These are phyloP conservation scores for Tragelaphus oryx DNA, from an alignment of 2,797 vertebrate genomes.

Conservation along the genomic window DNA sequence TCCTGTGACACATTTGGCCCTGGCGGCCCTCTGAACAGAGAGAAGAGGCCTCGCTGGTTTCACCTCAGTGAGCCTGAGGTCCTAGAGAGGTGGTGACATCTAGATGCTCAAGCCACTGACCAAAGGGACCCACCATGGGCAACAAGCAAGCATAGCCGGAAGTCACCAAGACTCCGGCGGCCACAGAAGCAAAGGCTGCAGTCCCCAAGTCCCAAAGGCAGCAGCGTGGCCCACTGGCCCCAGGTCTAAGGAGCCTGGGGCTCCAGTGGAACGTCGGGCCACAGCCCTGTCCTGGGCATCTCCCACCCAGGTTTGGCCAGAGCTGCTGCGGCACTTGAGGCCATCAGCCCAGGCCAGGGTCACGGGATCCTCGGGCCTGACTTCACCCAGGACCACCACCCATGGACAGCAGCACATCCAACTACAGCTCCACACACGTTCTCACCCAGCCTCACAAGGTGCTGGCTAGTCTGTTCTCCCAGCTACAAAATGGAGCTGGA, in stretches of 20 bases:
- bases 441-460: not conserved
- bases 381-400: not conserved
- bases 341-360: not conserved
- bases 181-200: not conserved
- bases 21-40: not conserved
- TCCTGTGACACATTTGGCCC: not conserved
- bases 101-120: not conserved
- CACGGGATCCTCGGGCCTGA: not conserved
- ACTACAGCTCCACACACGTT: too few species aligned
- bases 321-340: not conserved
- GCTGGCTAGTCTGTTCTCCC: not conserved
- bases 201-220: not conserved
- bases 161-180: not conserved
- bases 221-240: not conserved
- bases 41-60: not conserved
- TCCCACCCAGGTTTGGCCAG: not conserved
- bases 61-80: not conserved
- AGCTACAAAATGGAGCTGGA: not conserved
- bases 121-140: not conserved
- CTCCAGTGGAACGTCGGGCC: not conserved
- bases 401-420: not conserved
- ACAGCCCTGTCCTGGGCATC: not conserved
- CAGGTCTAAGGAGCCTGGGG: not conserved
- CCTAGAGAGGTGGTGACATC: not conserved
- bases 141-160: not conserved